Conservation (phyloP, 2,113 vertebrate genomes). For the Propithecus coquereli region DNA sequence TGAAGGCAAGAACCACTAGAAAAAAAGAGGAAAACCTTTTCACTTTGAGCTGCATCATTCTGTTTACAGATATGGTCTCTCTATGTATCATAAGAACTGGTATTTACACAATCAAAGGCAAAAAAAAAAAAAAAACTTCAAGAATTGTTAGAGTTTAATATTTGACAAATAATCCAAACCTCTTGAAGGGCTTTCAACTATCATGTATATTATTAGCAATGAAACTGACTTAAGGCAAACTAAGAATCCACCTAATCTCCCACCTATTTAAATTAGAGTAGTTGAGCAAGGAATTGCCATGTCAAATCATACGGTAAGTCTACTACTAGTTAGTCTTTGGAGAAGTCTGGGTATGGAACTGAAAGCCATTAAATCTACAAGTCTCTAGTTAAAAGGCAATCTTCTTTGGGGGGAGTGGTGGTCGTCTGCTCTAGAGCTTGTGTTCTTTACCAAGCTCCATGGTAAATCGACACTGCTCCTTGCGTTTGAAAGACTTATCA, state of each 20-base stretch:
- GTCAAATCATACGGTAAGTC: not conserved
- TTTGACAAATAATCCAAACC: slow-evolving; percentile 27
- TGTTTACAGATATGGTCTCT: not conserved
- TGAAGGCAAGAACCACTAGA: not conserved
- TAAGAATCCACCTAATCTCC: not conserved
- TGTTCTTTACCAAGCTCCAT: not conserved
- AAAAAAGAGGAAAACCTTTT: not conserved
- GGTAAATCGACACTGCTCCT: not conserved
- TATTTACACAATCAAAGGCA: not conserved
- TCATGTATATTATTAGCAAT: not conserved
- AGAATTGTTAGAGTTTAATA: not conserved
- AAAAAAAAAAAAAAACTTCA: not conserved
- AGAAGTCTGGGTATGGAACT: not conserved
- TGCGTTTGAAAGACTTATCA: not conserved
- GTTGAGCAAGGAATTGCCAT: not conserved
- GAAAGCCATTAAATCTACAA: not conserved
- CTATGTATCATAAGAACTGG: not conserved
- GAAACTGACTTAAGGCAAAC: not conserved
- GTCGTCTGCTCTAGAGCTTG: not conserved
- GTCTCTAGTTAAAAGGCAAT: slow-evolving; percentile 23
- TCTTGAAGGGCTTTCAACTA: not conserved
- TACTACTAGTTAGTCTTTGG: not conserved
- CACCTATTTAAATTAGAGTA: not conserved
- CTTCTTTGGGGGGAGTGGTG: not conserved
- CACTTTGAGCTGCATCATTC: not conserved